phyloP scores from a whole-genome alignment of 2,888 invertebrate species.

The Archips crataeganus region DNA sequence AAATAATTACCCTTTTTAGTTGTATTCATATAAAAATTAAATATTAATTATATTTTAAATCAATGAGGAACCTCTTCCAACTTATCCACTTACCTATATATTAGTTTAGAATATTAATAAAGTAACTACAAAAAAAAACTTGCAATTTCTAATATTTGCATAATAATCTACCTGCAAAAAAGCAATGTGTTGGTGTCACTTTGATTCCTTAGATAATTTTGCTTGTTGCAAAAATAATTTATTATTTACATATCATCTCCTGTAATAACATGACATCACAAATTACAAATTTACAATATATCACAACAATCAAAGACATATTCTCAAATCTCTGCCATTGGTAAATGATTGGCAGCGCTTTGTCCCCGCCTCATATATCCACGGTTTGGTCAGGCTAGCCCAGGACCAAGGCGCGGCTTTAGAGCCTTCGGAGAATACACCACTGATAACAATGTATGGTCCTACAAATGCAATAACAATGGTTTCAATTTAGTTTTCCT shows the following conservation, averaged over 20 bases:
- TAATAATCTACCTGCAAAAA: constrained; percentile 20
- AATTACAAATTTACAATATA: constrained; percentile 44
- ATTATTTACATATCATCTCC: constrained; percentile 51
- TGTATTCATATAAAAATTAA: background rate
- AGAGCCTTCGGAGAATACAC: background rate
- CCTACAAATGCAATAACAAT: constrained; percentile 42
- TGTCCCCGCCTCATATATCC: background rate
- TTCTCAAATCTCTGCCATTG: background rate
- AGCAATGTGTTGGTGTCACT: constrained; percentile 40
- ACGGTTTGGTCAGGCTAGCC: too few species aligned
- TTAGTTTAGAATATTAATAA: constrained; percentile 7
- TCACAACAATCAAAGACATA: constrained; percentile 41
- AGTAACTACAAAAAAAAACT: constrained; percentile 3
- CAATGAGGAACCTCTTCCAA: constrained; percentile 8
- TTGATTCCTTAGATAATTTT: constrained; percentile 44
- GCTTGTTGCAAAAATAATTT: constrained; percentile 53
- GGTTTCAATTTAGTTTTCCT: constrained; percentile 24
- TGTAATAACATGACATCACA: constrained; percentile 45
- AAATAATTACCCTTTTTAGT: background rate
- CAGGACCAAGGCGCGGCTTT: background rate
- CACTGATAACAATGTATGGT: constrained; percentile 7
- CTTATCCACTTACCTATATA: background rate
- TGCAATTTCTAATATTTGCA: background rate
- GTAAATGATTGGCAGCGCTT: background rate
- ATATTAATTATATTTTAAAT: constrained; percentile 8